Evolutionary conservation across 2,797 vertebrate species (phyloP), one percentile per base, ranked within the genome.

Genomic region (Dryobates pubescens): DNA sequence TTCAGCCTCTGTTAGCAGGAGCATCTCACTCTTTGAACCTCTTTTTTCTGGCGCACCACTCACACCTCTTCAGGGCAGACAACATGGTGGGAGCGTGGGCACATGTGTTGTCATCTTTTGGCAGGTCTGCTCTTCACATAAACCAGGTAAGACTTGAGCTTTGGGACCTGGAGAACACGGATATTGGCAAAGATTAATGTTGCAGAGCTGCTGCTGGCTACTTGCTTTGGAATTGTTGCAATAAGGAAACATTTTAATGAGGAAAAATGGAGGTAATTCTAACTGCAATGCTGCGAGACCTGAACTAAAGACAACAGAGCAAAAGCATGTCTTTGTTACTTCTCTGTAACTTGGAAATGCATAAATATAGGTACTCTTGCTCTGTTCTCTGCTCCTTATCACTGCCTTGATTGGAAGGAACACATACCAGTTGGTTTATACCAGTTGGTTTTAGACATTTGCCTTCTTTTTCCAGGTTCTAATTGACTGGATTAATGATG

Each of bases 401-500:
- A 10, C 23, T 85, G 7, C 58, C 56, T 85, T 62, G 43, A 69
- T 24, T 20, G 17, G 7, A 81, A 74, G 15, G 8, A 72, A 45
- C 0, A 0, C 17, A 5, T 34, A 82, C 75, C 30, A 51, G 10
- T 43, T 23, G 3, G 3, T 61, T 84, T 82, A 5, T 34, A 82
- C 75, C 30, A 51, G 10, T 43, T 23, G 3, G 3, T 61, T 84
- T 82, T 65, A 57, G 47, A 62, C 13, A 12, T 70, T 82, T 76
- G 6, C 4, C 17, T 81, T 9, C 10, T 63, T 67, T 80, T 73
- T 14, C 4, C 96, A 99, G 99, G 99, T 99, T 63, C 98, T 99
- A 32, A 98, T 99, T 30, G 98, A 99, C 96, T 99, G 99, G 99
- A 98, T 99, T 95, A 99, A 99, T 56, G 98, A 98, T 34, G 99